Evolutionary conservation across 2,797 vertebrate species (phyloP).

Genomic region (Acanthurus leucopareius): DNA sequence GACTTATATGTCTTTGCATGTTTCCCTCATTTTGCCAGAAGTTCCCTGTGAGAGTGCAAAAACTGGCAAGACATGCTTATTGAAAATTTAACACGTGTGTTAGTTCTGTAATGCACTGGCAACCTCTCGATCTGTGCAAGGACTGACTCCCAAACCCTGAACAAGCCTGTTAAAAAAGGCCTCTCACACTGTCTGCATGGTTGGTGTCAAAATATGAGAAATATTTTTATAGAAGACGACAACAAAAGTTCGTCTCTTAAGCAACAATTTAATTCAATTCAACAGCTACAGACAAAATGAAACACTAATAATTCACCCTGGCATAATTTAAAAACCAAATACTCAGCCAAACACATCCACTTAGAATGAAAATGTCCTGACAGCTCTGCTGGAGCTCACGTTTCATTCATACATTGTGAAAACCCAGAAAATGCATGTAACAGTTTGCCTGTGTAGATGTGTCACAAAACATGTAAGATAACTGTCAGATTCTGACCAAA

Average conservation of each 20-base stretch:
- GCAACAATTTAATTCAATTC: neutral
- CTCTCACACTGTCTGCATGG: neutral
- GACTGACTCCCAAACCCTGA: neutral
- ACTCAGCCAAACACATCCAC: no score
- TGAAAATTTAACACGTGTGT: neutral
- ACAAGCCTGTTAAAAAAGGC: neutral
- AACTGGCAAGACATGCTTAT: neutral
- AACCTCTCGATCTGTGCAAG: neutral
- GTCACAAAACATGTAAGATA: no score
- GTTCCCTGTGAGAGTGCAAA: neutral
- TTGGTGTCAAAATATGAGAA: neutral
- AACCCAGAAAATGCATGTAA: no score
- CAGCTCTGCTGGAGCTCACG: no score
- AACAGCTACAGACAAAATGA: neutral
- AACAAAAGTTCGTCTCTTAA: neutral
- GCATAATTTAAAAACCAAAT: no score
- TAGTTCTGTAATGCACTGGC: neutral
- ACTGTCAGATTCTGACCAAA: no score
- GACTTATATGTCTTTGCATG: neutral
- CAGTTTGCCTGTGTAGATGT: no score
- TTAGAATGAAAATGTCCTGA: no score
- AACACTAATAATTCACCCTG: neutral
- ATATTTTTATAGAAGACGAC: neutral
- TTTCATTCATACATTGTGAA: no score
- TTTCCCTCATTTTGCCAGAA: neutral